phyloP scores from a whole-genome alignment of 2,888 invertebrate genomes.

The Catocala fraxini region DNA sequence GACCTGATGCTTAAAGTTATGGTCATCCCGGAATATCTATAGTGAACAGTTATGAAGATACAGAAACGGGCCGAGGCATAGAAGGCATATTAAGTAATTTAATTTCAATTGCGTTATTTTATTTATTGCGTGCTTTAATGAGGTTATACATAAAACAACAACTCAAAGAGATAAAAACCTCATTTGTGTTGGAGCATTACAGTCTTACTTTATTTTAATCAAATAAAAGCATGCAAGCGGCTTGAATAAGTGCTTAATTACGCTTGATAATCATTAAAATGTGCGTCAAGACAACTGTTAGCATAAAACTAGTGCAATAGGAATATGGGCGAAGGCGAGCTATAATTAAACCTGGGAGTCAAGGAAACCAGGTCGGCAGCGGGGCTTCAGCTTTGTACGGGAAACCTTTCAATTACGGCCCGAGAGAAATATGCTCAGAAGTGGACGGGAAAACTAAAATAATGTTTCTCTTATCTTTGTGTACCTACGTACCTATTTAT shows the following conservation, averaged over 20 bases:
- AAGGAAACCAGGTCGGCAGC: conserved; percentile 64
- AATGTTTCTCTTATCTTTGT: conserved; percentile 28
- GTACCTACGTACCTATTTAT: neutral
- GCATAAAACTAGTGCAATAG: conserved; percentile 33
- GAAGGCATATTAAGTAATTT: too few relatives aligned
- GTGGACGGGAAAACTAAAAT: conserved; percentile 25
- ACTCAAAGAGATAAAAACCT: too few relatives aligned
- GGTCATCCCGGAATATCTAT: too few relatives aligned
- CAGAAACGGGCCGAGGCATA: too few relatives aligned
- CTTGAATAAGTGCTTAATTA: neutral
- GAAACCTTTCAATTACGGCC: conserved; percentile 56
- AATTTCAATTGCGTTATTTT: too few relatives aligned
- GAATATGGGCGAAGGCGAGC: conserved; percentile 58
- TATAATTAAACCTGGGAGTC: conserved; percentile 65
- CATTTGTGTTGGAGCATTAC: too few relatives aligned
- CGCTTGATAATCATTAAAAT: conserved; percentile 3
- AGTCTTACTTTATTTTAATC: too few relatives aligned
- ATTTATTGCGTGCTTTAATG: too few relatives aligned
- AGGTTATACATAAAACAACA: too few relatives aligned
- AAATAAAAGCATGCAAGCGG: too few relatives aligned
- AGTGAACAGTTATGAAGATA: too few relatives aligned
- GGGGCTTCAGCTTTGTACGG: conserved; percentile 56
- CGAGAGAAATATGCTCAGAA: conserved; percentile 42
- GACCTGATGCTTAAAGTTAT: too few relatives aligned
- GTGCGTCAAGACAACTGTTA: conserved; percentile 31